These are phyloP conservation scores for Hermetia illucens DNA, from an alignment of 1,140 invertebrate genomes.

Conservation along the genomic window DNA sequence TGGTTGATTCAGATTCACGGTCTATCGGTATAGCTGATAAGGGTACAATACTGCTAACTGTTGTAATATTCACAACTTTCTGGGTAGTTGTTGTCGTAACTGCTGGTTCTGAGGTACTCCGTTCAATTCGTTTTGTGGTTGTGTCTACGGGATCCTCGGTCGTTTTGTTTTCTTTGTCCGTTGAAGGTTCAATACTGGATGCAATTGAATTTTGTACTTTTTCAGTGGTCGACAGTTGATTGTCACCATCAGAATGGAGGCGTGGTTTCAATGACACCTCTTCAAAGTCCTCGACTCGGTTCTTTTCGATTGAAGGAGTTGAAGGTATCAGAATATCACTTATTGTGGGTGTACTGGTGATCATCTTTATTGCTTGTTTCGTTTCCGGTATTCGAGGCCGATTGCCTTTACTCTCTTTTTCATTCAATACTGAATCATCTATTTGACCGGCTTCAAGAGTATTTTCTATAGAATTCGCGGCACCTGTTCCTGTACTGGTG, in stretches of 20 bases:
- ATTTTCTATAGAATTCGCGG: background rate
- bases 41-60: background rate
- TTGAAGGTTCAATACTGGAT: no score
- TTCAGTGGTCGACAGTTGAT: background rate
- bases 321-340: background rate
- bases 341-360: background rate
- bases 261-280: background rate
- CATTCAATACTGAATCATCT: background rate
- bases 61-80: background rate
- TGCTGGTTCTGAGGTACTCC: background rate
- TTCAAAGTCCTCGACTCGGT: background rate
- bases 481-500: background rate
- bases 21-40: background rate
- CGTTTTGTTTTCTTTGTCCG: background rate
- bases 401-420: conserved; percentile 1
- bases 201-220: background rate
- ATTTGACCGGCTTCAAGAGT: background rate
- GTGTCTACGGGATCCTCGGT: background rate
- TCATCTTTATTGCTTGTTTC: background rate
- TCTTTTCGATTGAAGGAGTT: background rate
- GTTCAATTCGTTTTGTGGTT: background rate
- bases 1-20: background rate
- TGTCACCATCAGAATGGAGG: background rate
- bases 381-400: background rate
- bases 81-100: background rate